These are phyloP conservation scores for Parasteatoda lunata DNA, from an alignment of 2,888 invertebrate genomes.

Conservation along the genomic window DNA sequence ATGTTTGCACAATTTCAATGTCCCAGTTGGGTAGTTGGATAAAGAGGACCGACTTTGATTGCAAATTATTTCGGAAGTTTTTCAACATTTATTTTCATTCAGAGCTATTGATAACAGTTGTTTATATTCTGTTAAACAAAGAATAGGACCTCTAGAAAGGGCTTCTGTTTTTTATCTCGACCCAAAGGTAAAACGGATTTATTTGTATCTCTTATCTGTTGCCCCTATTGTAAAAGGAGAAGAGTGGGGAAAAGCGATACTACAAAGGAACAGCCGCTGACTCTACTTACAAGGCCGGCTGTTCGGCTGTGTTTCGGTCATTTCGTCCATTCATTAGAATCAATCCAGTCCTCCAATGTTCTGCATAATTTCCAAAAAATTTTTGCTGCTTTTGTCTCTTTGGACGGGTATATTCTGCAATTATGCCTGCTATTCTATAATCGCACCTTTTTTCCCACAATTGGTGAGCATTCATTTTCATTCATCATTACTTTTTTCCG, in stretches of 20 bases:
- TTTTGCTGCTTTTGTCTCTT: slow-evolving; percentile 50
- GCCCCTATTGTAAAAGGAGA: slow-evolving; percentile 37
- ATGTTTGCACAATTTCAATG: no score
- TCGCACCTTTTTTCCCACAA: slow-evolving; percentile 68
- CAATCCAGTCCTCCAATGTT: slow-evolving; percentile 14
- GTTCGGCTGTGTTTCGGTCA: no score
- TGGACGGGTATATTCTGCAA: slow-evolving; percentile 69
- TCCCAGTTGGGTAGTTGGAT: no score
- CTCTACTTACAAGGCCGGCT: not conserved
- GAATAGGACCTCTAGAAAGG: slow-evolving; percentile 2
- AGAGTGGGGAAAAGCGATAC: slow-evolving; percentile 46
- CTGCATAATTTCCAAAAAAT: slow-evolving; percentile 29
- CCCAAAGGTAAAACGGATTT: slow-evolving; percentile 40
- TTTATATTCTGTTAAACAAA: not conserved
- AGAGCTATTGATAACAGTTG: not conserved
- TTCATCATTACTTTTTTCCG: not conserved
- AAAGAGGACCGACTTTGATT: no score
- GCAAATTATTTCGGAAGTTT: no score
- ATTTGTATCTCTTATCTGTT: slow-evolving; percentile 47
- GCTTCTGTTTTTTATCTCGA: slow-evolving; percentile 42
- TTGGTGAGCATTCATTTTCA: slow-evolving; percentile 52
- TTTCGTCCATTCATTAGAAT: no score
- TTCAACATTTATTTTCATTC: no score
- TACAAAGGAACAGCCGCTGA: slow-evolving; percentile 49
- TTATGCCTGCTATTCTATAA: slow-evolving; percentile 69